A percentile compares a stretch with the other conserved stretches of the same genome.
phyloP scores from a whole-genome alignment of 2,113 vertebrate species.

The Mustelus asterias region DNA sequence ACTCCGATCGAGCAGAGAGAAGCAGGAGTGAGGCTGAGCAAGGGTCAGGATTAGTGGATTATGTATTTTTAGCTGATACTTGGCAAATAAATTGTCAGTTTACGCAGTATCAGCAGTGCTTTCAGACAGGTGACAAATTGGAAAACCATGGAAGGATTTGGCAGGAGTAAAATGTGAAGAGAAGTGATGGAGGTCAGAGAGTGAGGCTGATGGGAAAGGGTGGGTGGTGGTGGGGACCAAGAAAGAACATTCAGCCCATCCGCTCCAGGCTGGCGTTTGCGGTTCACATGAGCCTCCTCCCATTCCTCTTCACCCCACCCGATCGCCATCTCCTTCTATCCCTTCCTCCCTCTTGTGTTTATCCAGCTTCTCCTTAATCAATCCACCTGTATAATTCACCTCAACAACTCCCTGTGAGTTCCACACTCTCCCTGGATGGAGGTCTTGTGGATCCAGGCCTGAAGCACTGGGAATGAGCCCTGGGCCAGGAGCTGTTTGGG shows the following conservation, averaged over 20 bases:
- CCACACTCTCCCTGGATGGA: too few relatives aligned
- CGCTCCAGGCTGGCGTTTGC: too few relatives aligned
- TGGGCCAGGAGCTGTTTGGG: too few relatives aligned
- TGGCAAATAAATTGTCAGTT: not conserved
- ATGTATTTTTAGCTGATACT: not conserved
- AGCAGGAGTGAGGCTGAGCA: not conserved
- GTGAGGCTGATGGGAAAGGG: too few relatives aligned
- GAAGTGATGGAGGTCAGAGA: not conserved
- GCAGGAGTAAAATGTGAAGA: not conserved
- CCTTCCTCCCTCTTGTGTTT: not conserved
- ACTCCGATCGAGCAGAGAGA: not conserved
- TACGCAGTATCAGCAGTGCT: not conserved
- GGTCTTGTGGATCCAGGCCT: too few relatives aligned
- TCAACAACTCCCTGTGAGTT: too few relatives aligned
- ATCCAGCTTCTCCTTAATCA: not conserved
- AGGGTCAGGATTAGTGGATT: not conserved
- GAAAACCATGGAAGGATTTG: not conserved
- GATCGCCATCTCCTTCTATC: not conserved
- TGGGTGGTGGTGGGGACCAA: not conserved
- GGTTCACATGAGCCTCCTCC: too few relatives aligned
- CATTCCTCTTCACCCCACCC: too few relatives aligned
- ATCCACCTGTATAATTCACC: too few relatives aligned
- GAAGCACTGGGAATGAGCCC: too few relatives aligned
- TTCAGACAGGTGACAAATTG: not conserved
- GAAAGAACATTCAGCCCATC: not conserved